Base-by-base conservation (phyloP, 2,888 invertebrate genomes). In the Noctuana brunneofusca region DNA sequence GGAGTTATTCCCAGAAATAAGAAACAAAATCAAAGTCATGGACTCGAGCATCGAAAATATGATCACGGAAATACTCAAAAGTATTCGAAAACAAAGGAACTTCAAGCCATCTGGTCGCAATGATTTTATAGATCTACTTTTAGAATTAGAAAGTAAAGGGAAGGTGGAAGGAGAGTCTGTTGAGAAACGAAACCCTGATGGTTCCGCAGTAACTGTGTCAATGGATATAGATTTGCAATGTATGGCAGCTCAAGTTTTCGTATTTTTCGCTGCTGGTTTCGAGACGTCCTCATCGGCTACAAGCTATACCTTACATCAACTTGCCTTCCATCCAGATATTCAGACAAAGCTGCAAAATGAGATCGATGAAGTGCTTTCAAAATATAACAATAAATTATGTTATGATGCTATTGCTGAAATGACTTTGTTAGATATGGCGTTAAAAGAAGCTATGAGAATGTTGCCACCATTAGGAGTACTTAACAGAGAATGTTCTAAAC, bases 201-300 rank as follows among this genome's bases (percentile, higher is more conserved):
- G 87, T 0, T 75, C 72, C 1, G 76, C 84, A 3, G 63, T 70
- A 12, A 62, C 64, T 9, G 78, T 76, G 0, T 79, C 81, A 58
- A 69, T 84, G 71, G 79, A 84, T 27, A 72, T 86, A 73, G 76
- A 79, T 50, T 65, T 75, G 0, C 58, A 69, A 14, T 70, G 74
- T 46, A 72, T 86, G 66, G 77, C 70, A 1, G 83, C 86, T 3
- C 87, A 87, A 68, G 77, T 83, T 3, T 83, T 83, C 18, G 66
- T 87, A 11, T 87, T 87, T 68, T 87, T 88, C 30, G 80, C 75
- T 5, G 92, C 89, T n/a, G 92, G 92, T 2, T 91, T 87, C 35
- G 90, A 91, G 67, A 90, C 92, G 0, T 87, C 89, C 0, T 87
- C 92, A 0, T 85, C 86, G 0, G 80, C 86, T 1, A 82, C 89